These are phyloP conservation scores for Linnaemya vulpina DNA, from an alignment of 2,888 invertebrate genomes.

Conservation along the genomic window DNA sequence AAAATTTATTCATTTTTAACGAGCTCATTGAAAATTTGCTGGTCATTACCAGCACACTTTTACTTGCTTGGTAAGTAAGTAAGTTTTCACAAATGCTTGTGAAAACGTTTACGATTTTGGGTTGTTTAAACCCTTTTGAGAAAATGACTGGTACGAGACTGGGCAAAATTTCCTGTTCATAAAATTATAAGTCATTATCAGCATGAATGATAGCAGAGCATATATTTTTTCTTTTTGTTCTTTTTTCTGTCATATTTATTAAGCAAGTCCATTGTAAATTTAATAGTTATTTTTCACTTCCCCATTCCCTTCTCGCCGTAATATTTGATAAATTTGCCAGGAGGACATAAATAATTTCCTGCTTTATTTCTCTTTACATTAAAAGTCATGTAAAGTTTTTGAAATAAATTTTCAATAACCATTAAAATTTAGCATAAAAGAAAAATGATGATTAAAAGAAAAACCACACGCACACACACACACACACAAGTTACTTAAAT, in stretches of 20 bases:
- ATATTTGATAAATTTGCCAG: neutral
- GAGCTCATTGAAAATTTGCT: neutral
- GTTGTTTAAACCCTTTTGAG: neutral
- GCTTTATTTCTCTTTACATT: neutral
- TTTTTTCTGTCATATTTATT: constrained; percentile 2
- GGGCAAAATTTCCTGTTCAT: neutral
- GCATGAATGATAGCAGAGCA: neutral
- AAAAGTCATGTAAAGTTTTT: neutral
- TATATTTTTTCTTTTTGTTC: neutral
- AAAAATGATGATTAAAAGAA: neutral
- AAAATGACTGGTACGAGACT: neutral
- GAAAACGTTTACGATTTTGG: neutral
- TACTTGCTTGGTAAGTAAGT: too few relatives aligned
- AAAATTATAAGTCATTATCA: constrained; percentile 23
- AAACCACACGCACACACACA: too few relatives aligned
- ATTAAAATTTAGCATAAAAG: neutral
- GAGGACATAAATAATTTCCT: neutral
- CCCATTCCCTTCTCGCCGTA: neutral
- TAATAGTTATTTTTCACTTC: constrained; percentile 8
- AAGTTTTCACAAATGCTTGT: neutral
- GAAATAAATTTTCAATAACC: neutral
- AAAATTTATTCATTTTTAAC: neutral
- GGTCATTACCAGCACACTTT: neutral
- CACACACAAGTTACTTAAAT: constrained; percentile 21
- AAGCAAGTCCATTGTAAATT: neutral